These are phyloP conservation scores for Drosophila hydei DNA, from an alignment of 1,140 invertebrate species.

Conservation along the genomic window DNA sequence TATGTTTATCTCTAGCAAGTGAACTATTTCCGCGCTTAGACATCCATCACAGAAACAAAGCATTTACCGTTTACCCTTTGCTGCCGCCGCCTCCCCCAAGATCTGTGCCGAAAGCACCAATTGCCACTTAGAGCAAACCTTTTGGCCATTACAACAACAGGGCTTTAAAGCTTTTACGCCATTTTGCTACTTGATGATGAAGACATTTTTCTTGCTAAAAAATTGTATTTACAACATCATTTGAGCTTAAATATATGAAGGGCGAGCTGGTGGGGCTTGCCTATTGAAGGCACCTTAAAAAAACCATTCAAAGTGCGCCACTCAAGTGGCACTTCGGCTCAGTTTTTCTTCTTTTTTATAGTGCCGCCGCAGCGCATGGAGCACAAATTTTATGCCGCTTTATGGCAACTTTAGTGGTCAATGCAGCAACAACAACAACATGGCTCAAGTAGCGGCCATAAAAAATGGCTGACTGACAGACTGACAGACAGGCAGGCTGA, in stretches of 20 bases:
- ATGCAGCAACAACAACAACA: slow-evolving; percentile 56
- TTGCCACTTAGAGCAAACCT: slow-evolving; percentile 69
- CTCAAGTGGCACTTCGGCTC: slow-evolving; percentile 61
- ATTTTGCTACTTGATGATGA: slow-evolving; percentile 63
- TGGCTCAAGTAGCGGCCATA: slow-evolving; percentile 32
- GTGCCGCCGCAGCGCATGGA: slow-evolving; percentile 32
- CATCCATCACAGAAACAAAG: slow-evolving; percentile 51
- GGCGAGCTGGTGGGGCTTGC: background rate
- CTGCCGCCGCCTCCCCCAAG: background rate
- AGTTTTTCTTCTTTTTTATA: slow-evolving; percentile 30
- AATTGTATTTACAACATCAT: slow-evolving; percentile 76
- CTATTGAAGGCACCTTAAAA: slow-evolving; percentile 29
- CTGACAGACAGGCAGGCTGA: slow-evolving; percentile 32
- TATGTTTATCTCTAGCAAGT: background rate
- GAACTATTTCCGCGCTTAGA: background rate
- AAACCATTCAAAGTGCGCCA: slow-evolving; percentile 62
- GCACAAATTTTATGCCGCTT: slow-evolving; percentile 64
- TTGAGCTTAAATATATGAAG: slow-evolving; percentile 50
- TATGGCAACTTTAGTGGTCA: slow-evolving; percentile 74
- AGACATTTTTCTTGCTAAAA: slow-evolving; percentile 69
- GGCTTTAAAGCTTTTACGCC: slow-evolving; percentile 43
- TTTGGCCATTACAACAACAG: slow-evolving; percentile 38
- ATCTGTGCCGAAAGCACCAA: slow-evolving; percentile 43
- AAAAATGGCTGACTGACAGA: slow-evolving; percentile 53
- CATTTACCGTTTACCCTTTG: slow-evolving; percentile 22